These are phyloP conservation scores for Theristus sp. DNA, from an alignment of 2,888 invertebrate genomes.

Conservation along the genomic window DNA sequence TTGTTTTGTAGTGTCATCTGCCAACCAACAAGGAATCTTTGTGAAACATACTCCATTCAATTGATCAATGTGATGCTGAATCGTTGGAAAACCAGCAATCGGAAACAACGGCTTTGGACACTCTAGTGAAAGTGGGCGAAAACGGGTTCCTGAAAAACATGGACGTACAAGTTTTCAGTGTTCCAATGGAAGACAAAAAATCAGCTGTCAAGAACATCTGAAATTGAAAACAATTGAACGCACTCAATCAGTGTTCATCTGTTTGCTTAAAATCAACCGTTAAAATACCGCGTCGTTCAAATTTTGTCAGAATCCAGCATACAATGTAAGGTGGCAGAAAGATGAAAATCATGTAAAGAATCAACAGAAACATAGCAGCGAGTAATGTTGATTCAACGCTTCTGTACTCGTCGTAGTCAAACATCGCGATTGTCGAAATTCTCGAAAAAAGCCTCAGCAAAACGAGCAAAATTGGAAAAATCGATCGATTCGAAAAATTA, in stretches of 20 bases:
- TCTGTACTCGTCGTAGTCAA: not conserved
- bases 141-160: slow-evolving; percentile 77
- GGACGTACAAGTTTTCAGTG: too few relatives aligned
- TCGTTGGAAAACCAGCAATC: slow-evolving; percentile 79
- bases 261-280: not conserved
- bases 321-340: not conserved
- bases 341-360: not conserved
- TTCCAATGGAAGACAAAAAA: too few relatives aligned
- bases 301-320: not conserved
- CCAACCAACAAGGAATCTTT: not conserved
- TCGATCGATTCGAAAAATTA: too few relatives aligned
- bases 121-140: slow-evolving; percentile 83
- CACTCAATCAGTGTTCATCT: too few relatives aligned
- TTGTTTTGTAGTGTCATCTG: not conserved
- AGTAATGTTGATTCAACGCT: not conserved
- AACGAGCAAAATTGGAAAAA: too few relatives aligned
- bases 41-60: slow-evolving; percentile 38
- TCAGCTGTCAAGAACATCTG: too few relatives aligned
- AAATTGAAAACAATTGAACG: too few relatives aligned
- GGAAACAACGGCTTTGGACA: slow-evolving; percentile 95
- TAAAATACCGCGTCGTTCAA: not conserved
- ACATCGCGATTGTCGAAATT: not conserved
- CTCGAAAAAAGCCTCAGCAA: too few relatives aligned
- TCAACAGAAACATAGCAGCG: not conserved
- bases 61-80: slow-evolving; percentile 92